Percentiles rank a stretch among this genome's conserved stretches.
These are phyloP conservation scores for Mimachlamys varia DNA, from an alignment of 2,888 invertebrate genomes.

Conservation along the genomic window DNA sequence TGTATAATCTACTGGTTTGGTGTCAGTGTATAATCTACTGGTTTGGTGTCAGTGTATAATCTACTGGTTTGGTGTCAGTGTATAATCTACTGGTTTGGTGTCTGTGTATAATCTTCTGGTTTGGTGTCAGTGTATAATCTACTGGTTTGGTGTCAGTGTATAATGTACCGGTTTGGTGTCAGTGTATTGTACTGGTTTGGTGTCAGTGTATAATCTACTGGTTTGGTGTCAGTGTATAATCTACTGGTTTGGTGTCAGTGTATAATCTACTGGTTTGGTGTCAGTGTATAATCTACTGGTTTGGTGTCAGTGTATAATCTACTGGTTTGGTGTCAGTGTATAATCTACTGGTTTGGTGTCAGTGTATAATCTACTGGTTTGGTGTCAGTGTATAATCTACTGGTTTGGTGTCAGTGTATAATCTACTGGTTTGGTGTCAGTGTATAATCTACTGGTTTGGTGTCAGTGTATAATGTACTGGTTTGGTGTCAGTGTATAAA, in stretches of 20 bases:
- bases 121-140: background rate
- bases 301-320: no score
- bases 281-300: no score
- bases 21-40: background rate
- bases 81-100: background rate
- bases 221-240: no score
- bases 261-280: no score
- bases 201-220: no score
- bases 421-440: background rate
- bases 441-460: background rate
- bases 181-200: background rate
- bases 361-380: no score
- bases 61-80: no score
- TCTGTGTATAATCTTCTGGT: background rate
- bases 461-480: no score
- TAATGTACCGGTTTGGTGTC: background rate
- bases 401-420: background rate
- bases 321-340: no score
- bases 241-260: no score
- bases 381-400: background rate
- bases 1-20: background rate
- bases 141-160: background rate
- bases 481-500: background rate
- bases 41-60: background rate
- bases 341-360: no score